These are phyloP conservation scores for Ophioninae sp. DNA, from an alignment of 2,888 invertebrate species.

Conservation along the genomic window DNA sequence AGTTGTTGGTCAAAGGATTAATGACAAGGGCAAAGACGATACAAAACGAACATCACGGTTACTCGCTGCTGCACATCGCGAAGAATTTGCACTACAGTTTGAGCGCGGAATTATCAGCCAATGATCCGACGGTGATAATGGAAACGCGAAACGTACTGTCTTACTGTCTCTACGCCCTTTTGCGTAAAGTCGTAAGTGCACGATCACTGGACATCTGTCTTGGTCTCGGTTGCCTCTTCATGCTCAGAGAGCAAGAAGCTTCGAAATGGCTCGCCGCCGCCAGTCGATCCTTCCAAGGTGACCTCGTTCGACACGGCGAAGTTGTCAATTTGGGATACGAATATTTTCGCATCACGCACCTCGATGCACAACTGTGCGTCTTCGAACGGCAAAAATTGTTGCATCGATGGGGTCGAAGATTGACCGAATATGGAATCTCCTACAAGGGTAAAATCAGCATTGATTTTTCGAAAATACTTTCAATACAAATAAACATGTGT, in stretches of 20 bases:
- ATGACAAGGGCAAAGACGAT: constrained; percentile 51
- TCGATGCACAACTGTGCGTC: constrained; percentile 57
- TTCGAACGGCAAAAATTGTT: constrained; percentile 70
- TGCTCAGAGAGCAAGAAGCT: constrained; percentile 71
- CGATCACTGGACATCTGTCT: constrained; percentile 77
- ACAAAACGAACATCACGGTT: constrained; percentile 71
- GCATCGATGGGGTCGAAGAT: constrained; percentile 75
- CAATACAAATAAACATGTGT: background rate
- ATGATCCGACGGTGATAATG: constrained; percentile 55
- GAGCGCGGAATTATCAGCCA: constrained; percentile 35
- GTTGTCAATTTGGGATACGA: constrained; percentile 73
- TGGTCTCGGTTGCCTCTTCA: constrained; percentile 76
- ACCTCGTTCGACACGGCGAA: constrained; percentile 68
- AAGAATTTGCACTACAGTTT: constrained; percentile 67
- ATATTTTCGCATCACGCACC: constrained; percentile 70
- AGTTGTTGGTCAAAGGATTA: constrained; percentile 45
- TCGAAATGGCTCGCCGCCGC: constrained; percentile 69
- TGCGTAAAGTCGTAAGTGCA: constrained; percentile 77
- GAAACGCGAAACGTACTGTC: constrained; percentile 70
- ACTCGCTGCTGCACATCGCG: constrained; percentile 69
- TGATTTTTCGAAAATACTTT: background rate
- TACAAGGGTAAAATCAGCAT: constrained; percentile 72
- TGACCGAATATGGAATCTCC: constrained; percentile 74
- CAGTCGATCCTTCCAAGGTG: constrained; percentile 66
- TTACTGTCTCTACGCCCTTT: constrained; percentile 71